Evolutionary conservation across 2,113 vertebrate species (phyloP), one percentile per base, ranked within the genome.

Genomic region (Cavia aperea): DNA sequence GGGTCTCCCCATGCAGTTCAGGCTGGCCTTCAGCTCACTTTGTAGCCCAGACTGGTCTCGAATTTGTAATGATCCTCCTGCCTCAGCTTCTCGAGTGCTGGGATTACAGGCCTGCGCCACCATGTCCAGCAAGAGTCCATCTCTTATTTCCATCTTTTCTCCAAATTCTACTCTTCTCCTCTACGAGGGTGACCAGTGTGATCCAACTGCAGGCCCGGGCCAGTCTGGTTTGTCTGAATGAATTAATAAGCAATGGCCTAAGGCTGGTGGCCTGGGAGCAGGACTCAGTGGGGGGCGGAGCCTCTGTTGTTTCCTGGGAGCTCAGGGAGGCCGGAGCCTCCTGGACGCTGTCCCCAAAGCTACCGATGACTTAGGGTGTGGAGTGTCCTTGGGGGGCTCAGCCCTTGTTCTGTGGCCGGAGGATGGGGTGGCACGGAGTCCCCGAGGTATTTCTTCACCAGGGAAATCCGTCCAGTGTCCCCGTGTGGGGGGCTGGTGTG

Each of bases 171-270:
- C 1, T 60, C 15, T 43, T 26, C 60, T 79, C n/a, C 46, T 68
- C 21, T 70, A 5, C 49, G 0, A 0, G 26, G 49, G 65, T 1
- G 4, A 29, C 2, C 14, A 58, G 43, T 51, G 1, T 43, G 65
- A 39, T 7, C 6, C 0, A 11, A 23, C 26, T 29, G 24, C 3
- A 29, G 60, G 77, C 58, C 16, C 19, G 43, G 58, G 68, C 24
- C 46, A 39, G 33, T 49, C n/a, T 72, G 58, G 75, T 26, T 56
- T 14, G 54, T 26, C 1, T 2, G 58, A 26, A 36, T 49, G 39
- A 10, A 29, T 15, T 7, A 65, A 86, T 5, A 65, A 86, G 54
- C 51, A 89, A 51, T 3, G 1, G 46, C 16, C 46, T 6, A 9
- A 21, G 54, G 58, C 66, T 29, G 83, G 79, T 24, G 56, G 46